Conservation (phyloP, 1,140 invertebrate genomes). For the Drosophila paulistorum region DNA sequence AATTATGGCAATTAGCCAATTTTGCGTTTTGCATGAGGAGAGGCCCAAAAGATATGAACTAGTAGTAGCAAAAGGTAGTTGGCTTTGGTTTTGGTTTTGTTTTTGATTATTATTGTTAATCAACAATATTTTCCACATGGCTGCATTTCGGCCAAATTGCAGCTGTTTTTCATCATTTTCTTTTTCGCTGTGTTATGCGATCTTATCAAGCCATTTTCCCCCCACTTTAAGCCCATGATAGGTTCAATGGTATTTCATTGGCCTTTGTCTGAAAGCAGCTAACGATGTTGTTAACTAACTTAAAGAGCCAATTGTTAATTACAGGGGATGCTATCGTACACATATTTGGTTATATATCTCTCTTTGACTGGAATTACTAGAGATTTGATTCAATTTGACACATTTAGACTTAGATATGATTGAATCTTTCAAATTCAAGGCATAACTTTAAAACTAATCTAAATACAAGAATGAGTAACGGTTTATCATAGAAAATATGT, state of each 20-base stretch:
- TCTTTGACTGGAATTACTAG: too few species aligned
- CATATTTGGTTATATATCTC: too few species aligned
- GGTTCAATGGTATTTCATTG: conserved; percentile 5
- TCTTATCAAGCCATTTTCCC: conserved; percentile 15
- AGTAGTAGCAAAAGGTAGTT: conserved; percentile 13
- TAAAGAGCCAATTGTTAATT: too few species aligned
- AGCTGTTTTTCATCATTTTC: not conserved
- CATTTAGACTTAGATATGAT: too few species aligned
- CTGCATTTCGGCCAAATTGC: not conserved
- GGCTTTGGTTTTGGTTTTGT: conserved; percentile 3
- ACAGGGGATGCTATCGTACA: too few species aligned
- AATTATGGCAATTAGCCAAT: conserved; percentile 60
- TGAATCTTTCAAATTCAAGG: too few species aligned
- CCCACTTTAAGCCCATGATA: not conserved
- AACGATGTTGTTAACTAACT: too few species aligned
- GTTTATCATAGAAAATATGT: too few species aligned
- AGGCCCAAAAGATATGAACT: not conserved
- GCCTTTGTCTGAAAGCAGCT: too few species aligned
- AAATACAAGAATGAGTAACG: too few species aligned
- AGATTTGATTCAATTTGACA: too few species aligned
- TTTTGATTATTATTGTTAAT: not conserved
- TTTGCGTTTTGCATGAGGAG: conserved; percentile 31
- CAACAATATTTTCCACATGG: conserved; percentile 16
- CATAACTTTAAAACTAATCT: too few species aligned
- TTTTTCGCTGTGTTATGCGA: not conserved